Evolutionary conservation across 2,888 invertebrate genomes (phyloP).

Genomic region (Lycaena phlaeas): DNA sequence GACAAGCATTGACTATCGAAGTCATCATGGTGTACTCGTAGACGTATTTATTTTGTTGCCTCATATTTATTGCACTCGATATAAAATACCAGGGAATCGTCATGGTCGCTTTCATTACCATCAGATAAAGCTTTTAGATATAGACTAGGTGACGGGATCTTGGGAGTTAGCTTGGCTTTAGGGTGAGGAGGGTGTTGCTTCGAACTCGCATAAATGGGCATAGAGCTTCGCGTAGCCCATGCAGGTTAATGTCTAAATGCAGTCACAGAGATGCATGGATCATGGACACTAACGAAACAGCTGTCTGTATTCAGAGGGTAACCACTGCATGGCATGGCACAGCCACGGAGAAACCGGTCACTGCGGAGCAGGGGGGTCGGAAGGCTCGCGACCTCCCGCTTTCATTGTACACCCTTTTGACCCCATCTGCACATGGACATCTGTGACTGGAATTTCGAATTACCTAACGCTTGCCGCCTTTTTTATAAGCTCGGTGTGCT

Average conservation of each 20-base stretch:
- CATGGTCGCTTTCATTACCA: constrained; percentile 25
- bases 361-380: constrained; percentile 14
- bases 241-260: constrained; percentile 42
- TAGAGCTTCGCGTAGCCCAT: constrained; percentile 52
- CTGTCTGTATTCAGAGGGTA: constrained; percentile 54
- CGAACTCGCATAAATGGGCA: constrained; percentile 39
- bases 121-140: constrained; percentile 40
- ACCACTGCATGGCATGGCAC: constrained; percentile 48
- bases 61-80: constrained; percentile 45
- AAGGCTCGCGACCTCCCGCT: not conserved
- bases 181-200: constrained; percentile 40
- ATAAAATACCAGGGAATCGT: constrained; percentile 37
- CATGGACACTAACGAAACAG: constrained; percentile 27
- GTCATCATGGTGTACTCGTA: constrained; percentile 25
- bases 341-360: constrained; percentile 11
- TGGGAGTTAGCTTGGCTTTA: constrained; percentile 18
- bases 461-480: constrained; percentile 62
- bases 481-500: constrained; percentile 67
- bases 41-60: constrained; percentile 42
- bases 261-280: constrained; percentile 55
- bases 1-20: constrained; percentile 2
- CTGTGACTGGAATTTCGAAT: constrained; percentile 67
- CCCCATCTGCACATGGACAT: constrained; percentile 22
- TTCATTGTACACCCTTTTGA: constrained; percentile 14
- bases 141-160: constrained; percentile 10